Conservation (phyloP, 92 coral and sea anemone genomes). For the Palythoa grandiflora region DNA sequence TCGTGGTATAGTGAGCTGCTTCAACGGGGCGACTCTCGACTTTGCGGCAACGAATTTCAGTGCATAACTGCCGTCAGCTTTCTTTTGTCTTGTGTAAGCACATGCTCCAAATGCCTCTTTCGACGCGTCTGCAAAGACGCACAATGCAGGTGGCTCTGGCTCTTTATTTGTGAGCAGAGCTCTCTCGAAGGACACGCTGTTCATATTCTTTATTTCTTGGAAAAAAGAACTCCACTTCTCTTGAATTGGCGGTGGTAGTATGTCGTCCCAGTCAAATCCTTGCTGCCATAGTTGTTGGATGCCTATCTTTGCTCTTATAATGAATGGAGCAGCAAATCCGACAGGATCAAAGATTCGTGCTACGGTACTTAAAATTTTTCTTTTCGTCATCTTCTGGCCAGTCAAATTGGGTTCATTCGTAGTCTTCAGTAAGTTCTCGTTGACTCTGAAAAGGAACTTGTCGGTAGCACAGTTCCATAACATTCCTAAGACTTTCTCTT, state of each 20-base stretch:
- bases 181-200: slow-evolving; percentile 61
- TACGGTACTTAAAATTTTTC: slow-evolving; percentile 56
- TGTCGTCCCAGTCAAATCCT: slow-evolving; percentile 70
- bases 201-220: slow-evolving; percentile 67
- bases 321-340: slow-evolving; percentile 60
- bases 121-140: slow-evolving; percentile 63
- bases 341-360: slow-evolving; percentile 66
- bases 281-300: slow-evolving; percentile 58
- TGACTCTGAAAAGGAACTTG: slow-evolving; percentile 45
- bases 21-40: slow-evolving; percentile 60
- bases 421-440: slow-evolving; percentile 4
- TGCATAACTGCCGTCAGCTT: slow-evolving; percentile 40
- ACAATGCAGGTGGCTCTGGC: slow-evolving; percentile 34
- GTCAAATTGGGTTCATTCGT: neutral
- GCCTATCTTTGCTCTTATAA: slow-evolving; percentile 60
- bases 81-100: slow-evolving; percentile 50
- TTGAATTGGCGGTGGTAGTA: slow-evolving; percentile 36
- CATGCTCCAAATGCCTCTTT: slow-evolving; percentile 61
- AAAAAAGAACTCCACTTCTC: slow-evolving; percentile 59
- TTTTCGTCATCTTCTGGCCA: slow-evolving; percentile 48
- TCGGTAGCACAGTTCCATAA: slow-evolving; percentile 37
- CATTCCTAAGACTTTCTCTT: slow-evolving; percentile 50
- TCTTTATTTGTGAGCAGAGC: slow-evolving; percentile 16
- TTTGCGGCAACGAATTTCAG: slow-evolving; percentile 63
- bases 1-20: slow-evolving; percentile 54